Evolutionary conservation across 2,888 invertebrate species (phyloP).

Genomic region (Elysia crispata): DNA sequence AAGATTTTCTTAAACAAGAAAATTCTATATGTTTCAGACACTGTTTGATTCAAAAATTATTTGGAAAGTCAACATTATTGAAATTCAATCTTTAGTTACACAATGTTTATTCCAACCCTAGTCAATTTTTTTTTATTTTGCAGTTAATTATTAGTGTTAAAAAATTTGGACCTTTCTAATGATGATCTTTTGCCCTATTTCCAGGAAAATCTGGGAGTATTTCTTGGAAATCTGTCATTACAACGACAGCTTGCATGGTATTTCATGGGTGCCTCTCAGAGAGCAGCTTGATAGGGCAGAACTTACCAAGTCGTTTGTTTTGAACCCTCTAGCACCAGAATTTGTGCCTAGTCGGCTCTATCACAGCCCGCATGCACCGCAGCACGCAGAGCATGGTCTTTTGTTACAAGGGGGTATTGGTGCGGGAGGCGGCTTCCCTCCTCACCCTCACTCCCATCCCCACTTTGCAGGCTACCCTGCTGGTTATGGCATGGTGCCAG

Average conservation of each 20-base stretch:
- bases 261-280: constrained; percentile 84
- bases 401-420: constrained; percentile 22
- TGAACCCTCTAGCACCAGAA: constrained; percentile 90
- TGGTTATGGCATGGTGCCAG: constrained; percentile 37
- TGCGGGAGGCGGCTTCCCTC: neutral
- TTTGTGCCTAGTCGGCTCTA: constrained; percentile 82
- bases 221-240: constrained; percentile 86
- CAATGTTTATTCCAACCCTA: neutral
- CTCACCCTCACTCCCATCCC: neutral
- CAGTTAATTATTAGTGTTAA: too few relatives aligned
- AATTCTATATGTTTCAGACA: too few relatives aligned
- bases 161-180: neutral
- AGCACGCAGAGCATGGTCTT: constrained; percentile 38
- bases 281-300: constrained; percentile 86
- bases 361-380: constrained; percentile 51
- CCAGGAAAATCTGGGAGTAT: constrained; percentile 87
- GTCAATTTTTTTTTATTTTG: neutral
- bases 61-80: neutral
- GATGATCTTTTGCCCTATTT: constrained; percentile 50
- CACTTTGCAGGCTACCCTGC: constrained; percentile 36
- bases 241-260: constrained; percentile 85
- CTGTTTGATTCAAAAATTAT: too few relatives aligned
- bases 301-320: constrained; percentile 85
- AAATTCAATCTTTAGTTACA: neutral
- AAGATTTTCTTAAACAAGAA: neutral